Evolutionary conservation across 2,888 invertebrate genomes (phyloP).

Genomic region (Ennomos fuscantarius): DNA sequence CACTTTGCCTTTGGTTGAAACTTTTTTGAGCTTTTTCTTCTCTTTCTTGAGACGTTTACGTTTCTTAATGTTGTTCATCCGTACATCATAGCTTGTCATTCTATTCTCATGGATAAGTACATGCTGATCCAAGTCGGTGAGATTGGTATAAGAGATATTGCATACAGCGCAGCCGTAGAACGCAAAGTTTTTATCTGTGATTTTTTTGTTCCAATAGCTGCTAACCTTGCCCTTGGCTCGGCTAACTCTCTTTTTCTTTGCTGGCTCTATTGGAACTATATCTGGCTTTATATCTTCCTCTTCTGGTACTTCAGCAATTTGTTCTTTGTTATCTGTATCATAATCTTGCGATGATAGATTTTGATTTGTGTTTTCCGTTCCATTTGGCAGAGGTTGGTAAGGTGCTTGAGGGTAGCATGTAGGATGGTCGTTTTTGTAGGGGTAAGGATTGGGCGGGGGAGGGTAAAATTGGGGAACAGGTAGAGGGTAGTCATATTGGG

Average conservation of each 20-base stretch:
- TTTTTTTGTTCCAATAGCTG: constrained; percentile 70
- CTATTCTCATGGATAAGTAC: constrained; percentile 70
- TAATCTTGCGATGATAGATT: too few species aligned
- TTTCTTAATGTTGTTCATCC: constrained; percentile 65
- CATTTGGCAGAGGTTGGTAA: constrained; percentile 24
- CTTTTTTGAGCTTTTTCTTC: constrained; percentile 60
- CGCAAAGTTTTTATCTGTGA: constrained; percentile 64
- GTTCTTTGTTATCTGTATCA: neutral
- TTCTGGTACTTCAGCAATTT: neutral
- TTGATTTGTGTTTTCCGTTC: neutral
- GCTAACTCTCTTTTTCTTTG: constrained; percentile 32
- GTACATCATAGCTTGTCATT: constrained; percentile 71
- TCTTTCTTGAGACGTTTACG: constrained; percentile 66
- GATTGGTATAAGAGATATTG: constrained; percentile 59
- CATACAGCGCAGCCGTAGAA: constrained; percentile 76
- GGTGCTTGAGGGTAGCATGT: constrained; percentile 34
- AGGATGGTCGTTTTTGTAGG: constrained; percentile 35
- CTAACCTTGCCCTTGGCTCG: constrained; percentile 51
- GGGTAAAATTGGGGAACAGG: constrained; percentile 20
- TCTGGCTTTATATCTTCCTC: constrained; percentile 45
- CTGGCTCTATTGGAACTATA: constrained; percentile 29
- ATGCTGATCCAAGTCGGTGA: constrained; percentile 68
- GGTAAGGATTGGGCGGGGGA: constrained; percentile 24
- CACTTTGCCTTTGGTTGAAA: constrained; percentile 37
- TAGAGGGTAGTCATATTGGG: constrained; percentile 40